Percentiles rank a stretch among this genome's conserved stretches.
Conservation (phyloP, 2,888 invertebrate genomes). For the Bombylius discolor region DNA sequence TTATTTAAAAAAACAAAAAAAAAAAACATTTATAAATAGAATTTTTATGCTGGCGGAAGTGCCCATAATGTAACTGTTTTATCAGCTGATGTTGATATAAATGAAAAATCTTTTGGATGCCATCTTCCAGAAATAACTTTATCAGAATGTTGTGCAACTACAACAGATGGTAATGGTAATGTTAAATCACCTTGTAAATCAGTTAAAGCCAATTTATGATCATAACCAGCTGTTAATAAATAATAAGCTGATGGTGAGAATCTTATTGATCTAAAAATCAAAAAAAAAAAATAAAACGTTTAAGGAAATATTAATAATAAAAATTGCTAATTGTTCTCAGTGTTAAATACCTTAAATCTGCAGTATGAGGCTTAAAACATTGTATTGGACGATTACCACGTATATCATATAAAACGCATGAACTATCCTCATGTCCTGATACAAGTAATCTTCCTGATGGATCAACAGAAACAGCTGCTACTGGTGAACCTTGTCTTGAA, state of each 20-base stretch:
- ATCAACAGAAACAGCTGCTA: conserved; percentile 83
- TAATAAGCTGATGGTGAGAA: conserved; percentile 94
- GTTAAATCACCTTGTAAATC: conserved; percentile 90
- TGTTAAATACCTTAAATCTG: conserved; percentile 51
- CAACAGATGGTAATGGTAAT: conserved; percentile 78
- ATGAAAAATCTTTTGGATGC: conserved; percentile 93
- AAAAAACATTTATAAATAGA: too few species aligned
- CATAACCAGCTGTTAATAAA: conserved; percentile 82
- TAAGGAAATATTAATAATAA: not conserved
- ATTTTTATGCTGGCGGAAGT: conserved; percentile 49
- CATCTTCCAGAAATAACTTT: conserved; percentile 93
- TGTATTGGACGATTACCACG: conserved; percentile 78
- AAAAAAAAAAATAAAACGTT: not conserved
- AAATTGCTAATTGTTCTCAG: not conserved
- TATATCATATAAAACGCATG: conserved; percentile 82
- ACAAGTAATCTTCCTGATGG: conserved; percentile 83
- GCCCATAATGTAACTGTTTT: conserved; percentile 90
- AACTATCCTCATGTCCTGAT: conserved; percentile 86
- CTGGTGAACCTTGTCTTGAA: conserved; percentile 61
- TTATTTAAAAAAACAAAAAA: too few species aligned
- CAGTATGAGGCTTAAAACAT: conserved; percentile 78
- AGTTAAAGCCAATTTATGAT: conserved; percentile 78
- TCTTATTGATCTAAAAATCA: conserved; percentile 54
- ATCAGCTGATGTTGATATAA: conserved; percentile 88
- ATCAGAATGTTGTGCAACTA: conserved; percentile 87